phyloP scores from a whole-genome alignment of 1,140 invertebrate genomes.

The Ceratoteleas bidentatus region DNA sequence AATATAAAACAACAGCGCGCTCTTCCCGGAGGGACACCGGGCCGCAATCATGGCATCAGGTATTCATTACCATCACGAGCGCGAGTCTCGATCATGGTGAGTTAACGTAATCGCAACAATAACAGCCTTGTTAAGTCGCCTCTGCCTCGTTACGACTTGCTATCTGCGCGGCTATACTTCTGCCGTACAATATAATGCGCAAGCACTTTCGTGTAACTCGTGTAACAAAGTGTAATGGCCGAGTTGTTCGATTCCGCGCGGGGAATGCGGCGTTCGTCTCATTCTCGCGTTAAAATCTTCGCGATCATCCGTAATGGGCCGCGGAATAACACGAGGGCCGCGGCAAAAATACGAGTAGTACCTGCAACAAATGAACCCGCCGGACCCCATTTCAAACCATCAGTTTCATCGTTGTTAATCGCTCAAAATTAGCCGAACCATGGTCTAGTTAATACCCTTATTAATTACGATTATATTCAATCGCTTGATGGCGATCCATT shows the following conservation, averaged over 20 bases:
- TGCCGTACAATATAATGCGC: conserved; percentile 53
- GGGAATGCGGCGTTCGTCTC: conserved; percentile 62
- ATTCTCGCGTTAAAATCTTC: conserved; percentile 69
- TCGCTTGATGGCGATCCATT: not conserved
- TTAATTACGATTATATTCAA: not conserved
- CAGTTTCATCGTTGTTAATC: conserved; percentile 22
- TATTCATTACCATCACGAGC: conserved; percentile 73
- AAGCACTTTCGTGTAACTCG: conserved; percentile 63
- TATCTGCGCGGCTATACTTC: conserved; percentile 59
- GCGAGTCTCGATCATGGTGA: conserved; percentile 68
- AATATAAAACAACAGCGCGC: conserved; percentile 58
- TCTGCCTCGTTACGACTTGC: conserved; percentile 68
- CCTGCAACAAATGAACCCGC: conserved; percentile 30
- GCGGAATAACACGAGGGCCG: conserved; percentile 27
- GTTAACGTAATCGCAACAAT: conserved; percentile 76
- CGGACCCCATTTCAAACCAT: conserved; percentile 1
- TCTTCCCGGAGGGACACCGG: conserved; percentile 63
- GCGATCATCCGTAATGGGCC: conserved; percentile 58
- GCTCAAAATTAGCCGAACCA: conserved; percentile 5
- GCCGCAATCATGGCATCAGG: conserved; percentile 65
- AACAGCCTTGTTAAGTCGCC: conserved; percentile 74
- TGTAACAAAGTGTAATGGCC: conserved; percentile 69
- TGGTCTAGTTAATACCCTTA: not conserved
- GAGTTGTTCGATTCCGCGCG: conserved; percentile 54
- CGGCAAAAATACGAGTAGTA: conserved; percentile 37